Evolutionary conservation across 2,888 invertebrate genomes (phyloP).

Genomic region (Brassicogethes aeneus): DNA sequence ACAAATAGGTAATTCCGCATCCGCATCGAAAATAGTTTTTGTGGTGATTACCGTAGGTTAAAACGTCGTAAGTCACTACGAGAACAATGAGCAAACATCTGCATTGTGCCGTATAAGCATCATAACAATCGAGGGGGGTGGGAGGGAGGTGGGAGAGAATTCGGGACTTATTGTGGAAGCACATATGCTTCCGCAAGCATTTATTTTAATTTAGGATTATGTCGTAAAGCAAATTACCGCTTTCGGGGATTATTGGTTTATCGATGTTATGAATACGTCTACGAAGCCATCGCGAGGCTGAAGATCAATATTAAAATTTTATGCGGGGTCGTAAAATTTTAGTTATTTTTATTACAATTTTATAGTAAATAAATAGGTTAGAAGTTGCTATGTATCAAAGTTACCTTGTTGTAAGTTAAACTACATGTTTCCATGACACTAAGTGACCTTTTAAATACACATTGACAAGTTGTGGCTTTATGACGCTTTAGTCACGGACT

Average conservation of each 20-base stretch:
- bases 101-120: constrained; percentile 29
- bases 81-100: constrained; percentile 31
- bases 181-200: constrained; percentile 16
- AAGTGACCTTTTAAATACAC: no score
- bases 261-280: no score
- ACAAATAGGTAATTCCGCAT: constrained; percentile 13
- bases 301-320: no score
- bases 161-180: constrained; percentile 15
- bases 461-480: no score
- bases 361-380: no score
- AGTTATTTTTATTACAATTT: no score
- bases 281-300: no score
- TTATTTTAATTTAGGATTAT: constrained; percentile 20
- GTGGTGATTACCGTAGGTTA: constrained; percentile 26
- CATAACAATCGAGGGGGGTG: constrained; percentile 19
- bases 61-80: constrained; percentile 32
- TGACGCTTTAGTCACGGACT: no score
- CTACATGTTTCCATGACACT: no score
- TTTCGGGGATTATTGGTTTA: constrained; percentile 9
- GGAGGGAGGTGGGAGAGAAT: constrained; percentile 11
- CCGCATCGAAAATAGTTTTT: constrained; percentile 16
- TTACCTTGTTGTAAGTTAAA: no score
- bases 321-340: no score
- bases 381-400: no score
- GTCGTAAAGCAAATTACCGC: constrained; percentile 5